phyloP scores from a whole-genome alignment of 2,113 vertebrate genomes.

The Cyanoderma ruficeps region DNA sequence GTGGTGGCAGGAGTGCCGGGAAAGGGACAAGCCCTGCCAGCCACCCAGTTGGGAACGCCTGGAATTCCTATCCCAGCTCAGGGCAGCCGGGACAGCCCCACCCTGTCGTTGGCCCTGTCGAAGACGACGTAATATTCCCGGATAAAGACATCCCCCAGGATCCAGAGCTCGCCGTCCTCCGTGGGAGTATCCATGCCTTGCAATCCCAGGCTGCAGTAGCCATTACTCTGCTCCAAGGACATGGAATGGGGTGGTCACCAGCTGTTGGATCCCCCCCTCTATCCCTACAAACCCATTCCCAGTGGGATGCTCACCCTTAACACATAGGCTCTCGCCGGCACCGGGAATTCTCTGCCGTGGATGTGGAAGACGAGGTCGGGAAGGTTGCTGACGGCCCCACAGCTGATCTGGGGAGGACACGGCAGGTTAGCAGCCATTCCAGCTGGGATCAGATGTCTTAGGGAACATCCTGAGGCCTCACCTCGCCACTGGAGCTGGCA shows the following conservation, averaged over 20 bases:
- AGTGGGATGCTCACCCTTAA: background rate
- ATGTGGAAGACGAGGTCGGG: background rate
- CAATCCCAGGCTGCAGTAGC: background rate
- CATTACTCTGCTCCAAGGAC: background rate
- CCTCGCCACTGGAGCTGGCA: background rate
- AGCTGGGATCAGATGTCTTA: background rate
- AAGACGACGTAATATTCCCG: conserved; percentile 47
- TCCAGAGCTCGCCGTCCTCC: conserved; percentile 1
- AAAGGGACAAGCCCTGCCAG: background rate
- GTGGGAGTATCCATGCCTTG: background rate
- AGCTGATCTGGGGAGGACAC: background rate
- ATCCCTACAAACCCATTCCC: background rate
- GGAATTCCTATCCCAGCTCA: background rate
- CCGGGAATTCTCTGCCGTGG: background rate
- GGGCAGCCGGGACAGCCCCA: background rate
- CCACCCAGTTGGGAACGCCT: background rate
- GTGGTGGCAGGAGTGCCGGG: fast-evolving
- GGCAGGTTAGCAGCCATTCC: background rate
- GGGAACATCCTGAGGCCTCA: background rate
- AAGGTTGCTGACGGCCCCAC: fast-evolving
- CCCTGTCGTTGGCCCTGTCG: background rate
- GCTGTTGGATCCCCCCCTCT: background rate
- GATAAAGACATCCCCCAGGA: conserved; percentile 55
- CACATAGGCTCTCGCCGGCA: background rate
- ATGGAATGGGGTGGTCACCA: background rate